Evolutionary conservation across 2,797 vertebrate species (phyloP), one percentile per base, ranked within the genome.

Genomic region (Eurystomus glaucurus): DNA sequence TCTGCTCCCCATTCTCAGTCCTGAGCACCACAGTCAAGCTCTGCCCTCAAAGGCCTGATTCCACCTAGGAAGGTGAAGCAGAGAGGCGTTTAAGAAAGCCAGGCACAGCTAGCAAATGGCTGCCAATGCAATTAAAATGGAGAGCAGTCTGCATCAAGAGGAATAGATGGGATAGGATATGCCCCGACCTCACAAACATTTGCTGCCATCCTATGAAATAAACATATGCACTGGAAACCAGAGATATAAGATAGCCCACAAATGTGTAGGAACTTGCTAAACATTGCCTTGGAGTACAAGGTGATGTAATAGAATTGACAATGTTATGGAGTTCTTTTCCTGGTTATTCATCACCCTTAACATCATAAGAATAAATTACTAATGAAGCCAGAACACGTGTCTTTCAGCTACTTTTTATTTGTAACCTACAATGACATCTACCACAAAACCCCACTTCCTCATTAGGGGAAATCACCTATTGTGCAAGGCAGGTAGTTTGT

Each of bases 321-420:
- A 39, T 1, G 6, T 18, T 41, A 15, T 18, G 39, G 17, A 5
- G 0, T 0, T 11, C 21, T 58, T 51, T 57, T 31, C 50, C 29
- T 52, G 37, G 11, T 29, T 72, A 16, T 85, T 81, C 46, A 58
- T 33, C 33, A 9, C 10, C 29, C 14, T 29, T 62, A 57, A 41
- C 17, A 57, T 57, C 43, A 3, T 39, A 66, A 72, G 15, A 84
- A 55, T 54, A 75, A 70, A 70, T 51, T 22, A 41, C 5, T n/a
- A 66, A 61, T 37, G 37, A 85, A 89, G 12, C 11, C 54, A 77
- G 60, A 61, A 61, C 20, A 57, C 4, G 1, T 14, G 29, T 6
- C 15, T 66, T 81, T 43, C 2, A 7, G 45, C 23, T 48, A 55
- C 14, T 25, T 48, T 74, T 61, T 50, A 31, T 55, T 51, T 19